phyloP scores from a whole-genome alignment of 2,888 invertebrate genomes.

The Drosophila stalkeri region DNA sequence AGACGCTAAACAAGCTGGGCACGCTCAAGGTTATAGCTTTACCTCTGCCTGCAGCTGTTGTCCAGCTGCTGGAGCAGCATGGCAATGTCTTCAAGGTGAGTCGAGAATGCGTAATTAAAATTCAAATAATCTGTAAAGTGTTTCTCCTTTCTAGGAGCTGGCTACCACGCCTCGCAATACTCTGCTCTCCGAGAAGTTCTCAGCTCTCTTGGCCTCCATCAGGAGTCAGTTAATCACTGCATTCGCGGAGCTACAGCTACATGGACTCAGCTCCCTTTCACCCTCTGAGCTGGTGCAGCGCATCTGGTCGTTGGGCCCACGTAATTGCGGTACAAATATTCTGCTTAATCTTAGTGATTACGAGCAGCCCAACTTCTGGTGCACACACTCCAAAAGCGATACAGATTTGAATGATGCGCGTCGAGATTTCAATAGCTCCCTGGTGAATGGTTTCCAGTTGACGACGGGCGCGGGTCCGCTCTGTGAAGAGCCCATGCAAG shows the following conservation, averaged over 20 bases:
- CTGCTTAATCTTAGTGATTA: slow-evolving; percentile 92
- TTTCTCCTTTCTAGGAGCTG: slow-evolving; percentile 65
- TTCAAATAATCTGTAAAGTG: neutral
- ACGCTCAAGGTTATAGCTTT: slow-evolving; percentile 90
- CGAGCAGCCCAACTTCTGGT: slow-evolving; percentile 88
- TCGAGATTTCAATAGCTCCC: slow-evolving; percentile 90
- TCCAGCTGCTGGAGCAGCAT: slow-evolving; percentile 90
- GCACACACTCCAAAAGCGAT: slow-evolving; percentile 71
- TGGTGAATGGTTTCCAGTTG: slow-evolving; percentile 94
- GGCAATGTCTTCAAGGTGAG: slow-evolving; percentile 89
- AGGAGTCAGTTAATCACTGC: slow-evolving; percentile 87
- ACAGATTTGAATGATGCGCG: slow-evolving; percentile 86
- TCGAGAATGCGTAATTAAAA: neutral
- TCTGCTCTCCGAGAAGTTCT: slow-evolving; percentile 80
- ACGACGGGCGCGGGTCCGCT: slow-evolving; percentile 95
- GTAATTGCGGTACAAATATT: slow-evolving; percentile 95
- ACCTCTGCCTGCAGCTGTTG: slow-evolving; percentile 91
- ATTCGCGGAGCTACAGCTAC: slow-evolving; percentile 87
- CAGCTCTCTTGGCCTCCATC: slow-evolving; percentile 66
- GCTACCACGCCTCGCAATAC: slow-evolving; percentile 66
- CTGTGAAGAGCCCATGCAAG: slow-evolving; percentile 98
- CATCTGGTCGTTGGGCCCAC: slow-evolving; percentile 97
- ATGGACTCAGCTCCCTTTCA: slow-evolving; percentile 85
- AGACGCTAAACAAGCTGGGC: slow-evolving; percentile 90
- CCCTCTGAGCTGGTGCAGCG: slow-evolving; percentile 86